Evolutionary conservation across 2,888 invertebrate species (phyloP).

Genomic region (Temnothorax rugatulus): DNA sequence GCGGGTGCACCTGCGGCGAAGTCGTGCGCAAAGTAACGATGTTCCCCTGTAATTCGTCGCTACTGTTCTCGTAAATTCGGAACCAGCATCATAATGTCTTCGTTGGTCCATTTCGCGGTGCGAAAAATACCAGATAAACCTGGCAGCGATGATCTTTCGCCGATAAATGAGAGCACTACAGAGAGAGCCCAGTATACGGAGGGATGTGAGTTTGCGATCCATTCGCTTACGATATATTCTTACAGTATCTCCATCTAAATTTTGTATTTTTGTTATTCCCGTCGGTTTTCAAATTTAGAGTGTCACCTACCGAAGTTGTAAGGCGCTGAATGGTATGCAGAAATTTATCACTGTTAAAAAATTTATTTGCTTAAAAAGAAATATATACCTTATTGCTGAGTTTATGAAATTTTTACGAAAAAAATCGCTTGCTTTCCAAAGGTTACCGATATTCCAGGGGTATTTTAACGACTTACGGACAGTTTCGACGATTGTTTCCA

Average conservation of each 20-base stretch:
- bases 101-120: constrained; percentile 30
- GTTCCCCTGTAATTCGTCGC: constrained; percentile 52
- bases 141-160: constrained; percentile 2
- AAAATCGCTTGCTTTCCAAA: neutral
- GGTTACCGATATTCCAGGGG: neutral
- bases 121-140: constrained; percentile 38
- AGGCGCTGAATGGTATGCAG: neutral
- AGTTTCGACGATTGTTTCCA: constrained; percentile 48
- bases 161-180: constrained; percentile 2
- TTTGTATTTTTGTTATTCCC: neutral
- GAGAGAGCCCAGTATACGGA: neutral
- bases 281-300: neutral
- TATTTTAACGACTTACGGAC: neutral
- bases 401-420: neutral
- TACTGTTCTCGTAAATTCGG: constrained; percentile 55
- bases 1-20: constrained; percentile 54
- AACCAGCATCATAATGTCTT: constrained; percentile 52
- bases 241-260: neutral
- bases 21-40: constrained; percentile 61
- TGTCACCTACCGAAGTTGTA: neutral
- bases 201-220: neutral
- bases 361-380: neutral
- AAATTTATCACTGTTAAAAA: neutral
- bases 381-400: neutral
- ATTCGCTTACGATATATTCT: neutral